Base-by-base conservation (phyloP, 2,797 vertebrate genomes). In the Simalia tracyae region DNA sequence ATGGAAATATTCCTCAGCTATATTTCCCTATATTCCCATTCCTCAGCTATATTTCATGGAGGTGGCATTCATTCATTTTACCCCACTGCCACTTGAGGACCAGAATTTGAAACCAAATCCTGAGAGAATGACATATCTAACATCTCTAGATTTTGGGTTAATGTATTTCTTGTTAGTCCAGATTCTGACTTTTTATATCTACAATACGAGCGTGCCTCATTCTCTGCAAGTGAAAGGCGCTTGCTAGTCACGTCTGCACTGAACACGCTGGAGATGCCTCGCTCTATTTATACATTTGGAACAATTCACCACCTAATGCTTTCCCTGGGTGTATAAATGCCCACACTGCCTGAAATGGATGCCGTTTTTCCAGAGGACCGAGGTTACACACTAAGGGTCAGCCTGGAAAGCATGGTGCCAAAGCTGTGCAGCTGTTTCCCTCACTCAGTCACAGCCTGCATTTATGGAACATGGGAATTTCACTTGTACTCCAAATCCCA, bases 361-460 rank as follows among this genome's bases (percentile, higher is more conserved):
- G 92, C 95, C 93, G 86, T 64, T 66, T 92, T 95, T 89, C 92
- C 89, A 95, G 92, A 94, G 90, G 87, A 93, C 0, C 2, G 91
- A 96, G 92, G 95, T 93, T 95, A 94, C 92, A 94, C 94, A 95
- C 96, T 92, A 92, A 72, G 46, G 95, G 96, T 95, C 95, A 96
- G 95, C 54, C 88, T 92, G 95, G 93, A 95, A 96, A 96, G 90
- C 31, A 31, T 36, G 68, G 72, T 89, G 94, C 96, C 95, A 93
- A 91, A 96, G 91, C 66, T 4, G 88, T 56, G 92, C 97, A 97
- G 97, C 97, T 97, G 97, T 94, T 96, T 96, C 97, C 90, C 96
- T 97, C 97, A 97, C 95, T 97, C 97, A 97, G 31, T 92, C 87
- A 89, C 95, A 96, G 95, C 95, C 92, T 91, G 93, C 95, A 92